phyloP scores from a whole-genome alignment of 2,113 vertebrate genomes.

The Sceloporus undulatus region DNA sequence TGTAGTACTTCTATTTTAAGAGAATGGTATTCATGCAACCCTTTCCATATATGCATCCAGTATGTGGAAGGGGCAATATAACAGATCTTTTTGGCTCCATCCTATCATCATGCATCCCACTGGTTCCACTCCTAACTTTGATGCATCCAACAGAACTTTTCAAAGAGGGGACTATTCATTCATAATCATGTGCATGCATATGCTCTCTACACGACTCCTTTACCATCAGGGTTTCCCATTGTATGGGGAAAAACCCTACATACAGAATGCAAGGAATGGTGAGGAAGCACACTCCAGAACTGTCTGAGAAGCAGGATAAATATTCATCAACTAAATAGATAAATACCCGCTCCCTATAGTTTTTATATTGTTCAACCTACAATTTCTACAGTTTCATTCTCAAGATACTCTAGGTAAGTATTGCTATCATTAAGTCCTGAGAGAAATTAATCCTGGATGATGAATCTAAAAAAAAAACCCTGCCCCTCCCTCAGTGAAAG shows the following conservation, averaged over 20 bases:
- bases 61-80: neutral
- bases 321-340: neutral
- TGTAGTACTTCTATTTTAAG: neutral
- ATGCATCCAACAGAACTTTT: neutral
- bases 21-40: neutral
- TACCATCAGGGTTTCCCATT: neutral
- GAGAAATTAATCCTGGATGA: constrained; percentile 7
- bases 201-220: neutral
- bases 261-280: too few relatives aligned
- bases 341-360: neutral
- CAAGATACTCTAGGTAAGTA: neutral
- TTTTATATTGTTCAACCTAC: neutral
- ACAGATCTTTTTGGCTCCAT: neutral
- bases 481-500: neutral
- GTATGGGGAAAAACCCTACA: neutral
- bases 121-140: neutral
- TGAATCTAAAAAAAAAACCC: neutral
- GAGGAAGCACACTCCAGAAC: neutral
- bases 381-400: neutral
- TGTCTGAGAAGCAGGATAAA: neutral
- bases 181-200: neutral
- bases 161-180: neutral
- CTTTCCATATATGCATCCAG: neutral
- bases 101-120: neutral
- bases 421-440: neutral